Percentiles rank a stretch among this genome's conserved stretches.
These are phyloP conservation scores for Uromys caudimaculatus DNA, from an alignment of 2,797 vertebrate species.

Conservation along the genomic window DNA sequence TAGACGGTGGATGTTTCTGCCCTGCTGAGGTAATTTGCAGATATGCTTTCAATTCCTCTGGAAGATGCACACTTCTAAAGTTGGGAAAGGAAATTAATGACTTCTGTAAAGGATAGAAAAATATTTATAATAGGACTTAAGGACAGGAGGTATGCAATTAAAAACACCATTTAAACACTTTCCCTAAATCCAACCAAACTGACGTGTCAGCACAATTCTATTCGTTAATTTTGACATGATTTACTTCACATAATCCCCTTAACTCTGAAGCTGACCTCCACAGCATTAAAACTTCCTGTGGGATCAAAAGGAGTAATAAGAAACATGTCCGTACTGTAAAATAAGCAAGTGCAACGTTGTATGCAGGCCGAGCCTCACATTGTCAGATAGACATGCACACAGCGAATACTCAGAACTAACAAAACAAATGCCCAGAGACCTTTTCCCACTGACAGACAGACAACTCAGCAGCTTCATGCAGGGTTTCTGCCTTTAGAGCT, in stretches of 20 bases:
- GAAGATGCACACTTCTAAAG: slow-evolving; percentile 70
- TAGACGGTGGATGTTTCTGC: slow-evolving; percentile 38
- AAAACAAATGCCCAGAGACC: slow-evolving; percentile 85
- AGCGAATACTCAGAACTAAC: slow-evolving; percentile 80
- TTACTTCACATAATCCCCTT: slow-evolving; percentile 80
- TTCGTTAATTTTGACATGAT: slow-evolving; percentile 83
- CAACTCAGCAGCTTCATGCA: slow-evolving; percentile 87
- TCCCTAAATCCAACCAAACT: slow-evolving; percentile 77
- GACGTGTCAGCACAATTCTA: slow-evolving; percentile 74
- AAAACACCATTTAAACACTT: slow-evolving; percentile 78
- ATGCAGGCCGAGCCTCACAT: slow-evolving; percentile 69
- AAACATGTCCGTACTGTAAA: slow-evolving; percentile 83
- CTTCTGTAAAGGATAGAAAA: slow-evolving; percentile 75
- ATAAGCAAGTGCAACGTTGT: slow-evolving; percentile 71
- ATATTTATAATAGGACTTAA: slow-evolving; percentile 69
- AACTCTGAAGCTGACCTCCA: slow-evolving; percentile 77
- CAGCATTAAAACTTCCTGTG: slow-evolving; percentile 78
- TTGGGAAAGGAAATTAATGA: slow-evolving; percentile 74
- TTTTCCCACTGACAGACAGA: slow-evolving; percentile 77
- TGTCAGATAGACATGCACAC: slow-evolving; percentile 77
- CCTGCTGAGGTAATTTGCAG: slow-evolving; percentile 62
- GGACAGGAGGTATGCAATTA: slow-evolving; percentile 77
- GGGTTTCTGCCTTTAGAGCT: slow-evolving; percentile 77
- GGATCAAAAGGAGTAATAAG: slow-evolving; percentile 83
- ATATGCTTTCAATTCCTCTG: slow-evolving; percentile 70